Conservation (phyloP, 1,140 invertebrate species). For the Forficula auricularia region DNA sequence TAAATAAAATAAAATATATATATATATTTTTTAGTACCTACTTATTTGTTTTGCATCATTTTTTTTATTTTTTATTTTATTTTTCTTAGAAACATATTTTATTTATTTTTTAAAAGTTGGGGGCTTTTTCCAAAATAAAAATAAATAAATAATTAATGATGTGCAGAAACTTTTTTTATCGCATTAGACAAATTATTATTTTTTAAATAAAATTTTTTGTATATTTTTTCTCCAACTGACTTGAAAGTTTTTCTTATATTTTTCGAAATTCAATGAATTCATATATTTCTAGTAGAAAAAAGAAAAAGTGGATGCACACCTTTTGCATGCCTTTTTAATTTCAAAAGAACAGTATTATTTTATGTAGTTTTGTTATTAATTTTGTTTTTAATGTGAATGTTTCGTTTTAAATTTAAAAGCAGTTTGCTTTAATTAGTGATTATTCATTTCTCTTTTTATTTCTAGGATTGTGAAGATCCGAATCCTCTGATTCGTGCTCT, state of each 20-base stretch:
- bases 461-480: slow-evolving; percentile 96
- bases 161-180: too few relatives aligned
- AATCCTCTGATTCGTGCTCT: slow-evolving; percentile 97
- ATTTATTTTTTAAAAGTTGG: slow-evolving; percentile 6
- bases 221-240: slow-evolving; percentile 1
- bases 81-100: slow-evolving; percentile 6
- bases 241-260: slow-evolving; percentile 4
- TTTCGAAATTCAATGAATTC: too few relatives aligned
- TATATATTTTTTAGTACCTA: neutral
- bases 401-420: slow-evolving; percentile 6
- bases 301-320: too few relatives aligned
- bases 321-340: too few relatives aligned
- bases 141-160: slow-evolving; percentile 2
- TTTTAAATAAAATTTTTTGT: slow-evolving; percentile 24
- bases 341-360: too few relatives aligned
- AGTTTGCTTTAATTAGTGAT: slow-evolving; percentile 2
- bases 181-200: slow-evolving; percentile 1
- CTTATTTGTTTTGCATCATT: slow-evolving; percentile 8
- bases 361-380: neutral
- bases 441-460: slow-evolving; percentile 1
- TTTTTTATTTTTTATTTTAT: slow-evolving; percentile 5
- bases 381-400: neutral
- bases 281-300: too few relatives aligned
- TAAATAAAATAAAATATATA: too few relatives aligned
- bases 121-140: slow-evolving; percentile 5